These are phyloP conservation scores for Gymnothorax javanicus DNA, from an alignment of 2,797 vertebrate genomes.

Conservation along the genomic window DNA sequence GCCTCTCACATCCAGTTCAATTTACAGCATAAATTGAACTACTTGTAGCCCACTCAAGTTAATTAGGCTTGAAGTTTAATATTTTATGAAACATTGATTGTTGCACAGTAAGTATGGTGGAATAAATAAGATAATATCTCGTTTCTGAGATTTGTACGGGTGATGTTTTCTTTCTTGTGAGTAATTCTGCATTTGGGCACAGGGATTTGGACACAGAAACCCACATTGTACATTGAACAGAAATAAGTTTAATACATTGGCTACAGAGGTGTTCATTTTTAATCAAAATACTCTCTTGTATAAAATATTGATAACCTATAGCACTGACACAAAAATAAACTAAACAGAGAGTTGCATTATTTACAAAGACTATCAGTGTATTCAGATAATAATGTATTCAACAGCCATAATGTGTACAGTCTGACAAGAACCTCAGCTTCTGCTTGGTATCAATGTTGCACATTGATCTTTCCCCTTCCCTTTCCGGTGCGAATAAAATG, in stretches of 20 bases:
- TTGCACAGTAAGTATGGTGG: background rate
- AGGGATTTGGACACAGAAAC: background rate
- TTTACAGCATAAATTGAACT: too few species aligned
- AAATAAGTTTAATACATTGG: constrained; percentile 70
- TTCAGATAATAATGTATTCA: constrained; percentile 27
- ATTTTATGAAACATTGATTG: background rate
- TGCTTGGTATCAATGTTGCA: constrained; percentile 39
- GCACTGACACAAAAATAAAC: constrained; percentile 64
- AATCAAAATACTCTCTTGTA: constrained; percentile 77
- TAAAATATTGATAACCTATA: constrained; percentile 71
- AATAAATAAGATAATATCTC: background rate
- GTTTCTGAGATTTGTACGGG: background rate
- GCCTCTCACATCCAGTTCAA: too few species aligned
- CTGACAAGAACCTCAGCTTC: constrained; percentile 28
- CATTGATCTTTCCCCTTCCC: constrained; percentile 49
- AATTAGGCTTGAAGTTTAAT: background rate
- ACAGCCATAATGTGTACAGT: constrained; percentile 35
- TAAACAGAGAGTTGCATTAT: constrained; percentile 60
- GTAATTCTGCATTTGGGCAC: background rate
- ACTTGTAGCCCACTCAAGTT: too few species aligned
- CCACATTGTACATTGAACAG: constrained; percentile 55
- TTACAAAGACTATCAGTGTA: constrained; percentile 57
- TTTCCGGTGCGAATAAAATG: constrained; percentile 53
- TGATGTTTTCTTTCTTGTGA: background rate
- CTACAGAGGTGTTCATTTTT: constrained; percentile 76